Evolutionary conservation across 2,888 invertebrate genomes (phyloP), one percentile per base, ranked within the genome.

Genomic region (Xanthia icteritia): DNA sequence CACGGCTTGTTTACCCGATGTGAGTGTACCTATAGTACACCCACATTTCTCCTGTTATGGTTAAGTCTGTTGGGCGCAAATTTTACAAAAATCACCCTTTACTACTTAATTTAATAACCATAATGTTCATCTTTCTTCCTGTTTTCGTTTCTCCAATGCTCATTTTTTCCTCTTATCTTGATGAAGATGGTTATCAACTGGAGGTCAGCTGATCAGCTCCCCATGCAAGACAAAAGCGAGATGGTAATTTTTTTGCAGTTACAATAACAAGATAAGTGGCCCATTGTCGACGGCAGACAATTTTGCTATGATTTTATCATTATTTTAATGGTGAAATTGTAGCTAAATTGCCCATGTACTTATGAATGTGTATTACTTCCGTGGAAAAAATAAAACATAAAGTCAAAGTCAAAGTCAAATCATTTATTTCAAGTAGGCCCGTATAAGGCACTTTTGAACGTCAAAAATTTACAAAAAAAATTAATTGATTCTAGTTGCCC

Each of bases 301-400:
- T 60, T 74, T 80, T 69, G 68, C 67, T 42, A 75, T 76, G 70
- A 88, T 87, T 88, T 81, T 71, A 77, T 87, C 83, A 88, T 87
- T 82, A 87, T 73, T 68, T 58, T 88, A 87, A 87, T 88, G 77
- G 76, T 77, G 64, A 81, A 77, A 84, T 87, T 77, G 76, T 70
- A 17, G 69, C 75, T n/a, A 76, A 87, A 84, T 80, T 69, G 76
- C 51, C 45, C 17, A 66, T 69, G 82, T 65, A 54, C 65, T 27
- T 48, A 42, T 56, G 15, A 60, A 56, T 36, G 39, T 58, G 48
- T 63, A 42, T 70, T 68, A 17, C 48, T 84, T 84, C 80, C 67
- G 56, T 56, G 42, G 51, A 68, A 77, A 73, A 83, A 70, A 60
- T 58, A 5, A 20, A 42, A n/a, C n/a, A n/a, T n/a, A n/a, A n/a